Conservation (phyloP, 2,113 vertebrate species). For the Grammomys dolichurus region DNA sequence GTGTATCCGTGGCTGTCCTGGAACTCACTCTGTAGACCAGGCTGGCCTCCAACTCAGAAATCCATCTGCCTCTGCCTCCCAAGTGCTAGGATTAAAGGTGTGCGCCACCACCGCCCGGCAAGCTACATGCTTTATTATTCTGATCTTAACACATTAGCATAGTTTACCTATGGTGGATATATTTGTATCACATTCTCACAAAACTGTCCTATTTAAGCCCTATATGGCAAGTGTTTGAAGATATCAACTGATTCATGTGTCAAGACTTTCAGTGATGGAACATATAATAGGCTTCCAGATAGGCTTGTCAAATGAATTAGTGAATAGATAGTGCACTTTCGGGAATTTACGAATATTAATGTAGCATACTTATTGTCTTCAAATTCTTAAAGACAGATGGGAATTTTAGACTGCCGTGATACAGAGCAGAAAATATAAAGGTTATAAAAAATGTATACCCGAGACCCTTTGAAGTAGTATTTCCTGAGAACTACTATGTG, state of each 20-base stretch:
- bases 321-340: neutral
- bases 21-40: no score
- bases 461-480: neutral
- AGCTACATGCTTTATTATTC: neutral
- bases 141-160: neutral
- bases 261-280: neutral
- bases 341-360: conserved; percentile 39
- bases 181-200: neutral
- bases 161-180: neutral
- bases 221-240: neutral
- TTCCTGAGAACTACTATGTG: neutral
- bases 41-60: no score
- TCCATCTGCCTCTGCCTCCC: no score
- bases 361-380: neutral
- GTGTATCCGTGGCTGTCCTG: no score
- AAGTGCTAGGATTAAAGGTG: no score
- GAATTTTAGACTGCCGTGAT: neutral
- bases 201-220: neutral
- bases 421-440: neutral
- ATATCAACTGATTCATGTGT: neutral
- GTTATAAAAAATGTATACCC: neutral
- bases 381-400: neutral
- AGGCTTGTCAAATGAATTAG: neutral
- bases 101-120: no score
- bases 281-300: neutral